Conservation (phyloP, 2,113 vertebrate species). For the Rhinopomastus cyanomelas region DNA sequence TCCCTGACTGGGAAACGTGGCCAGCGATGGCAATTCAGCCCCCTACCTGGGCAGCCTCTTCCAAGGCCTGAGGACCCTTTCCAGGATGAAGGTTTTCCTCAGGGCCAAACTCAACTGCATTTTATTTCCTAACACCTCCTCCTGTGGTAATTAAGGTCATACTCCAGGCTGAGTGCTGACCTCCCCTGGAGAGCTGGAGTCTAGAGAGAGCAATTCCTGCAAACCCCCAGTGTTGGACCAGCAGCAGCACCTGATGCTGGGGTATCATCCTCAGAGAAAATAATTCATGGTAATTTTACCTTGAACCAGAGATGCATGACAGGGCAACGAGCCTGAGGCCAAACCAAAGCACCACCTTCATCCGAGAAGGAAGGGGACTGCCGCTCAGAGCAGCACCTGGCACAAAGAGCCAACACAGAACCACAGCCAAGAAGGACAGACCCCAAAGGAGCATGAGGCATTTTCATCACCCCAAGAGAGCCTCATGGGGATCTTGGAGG, state of each 20-base stretch:
- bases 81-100: no score
- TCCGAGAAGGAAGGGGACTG: background rate
- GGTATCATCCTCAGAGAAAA: background rate
- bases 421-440: background rate
- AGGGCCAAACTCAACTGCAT: no score
- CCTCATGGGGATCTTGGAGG: background rate
- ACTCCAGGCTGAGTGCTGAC: background rate
- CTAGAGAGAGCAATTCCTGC: background rate
- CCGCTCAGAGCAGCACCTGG: background rate
- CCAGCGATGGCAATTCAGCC: no score
- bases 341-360: background rate
- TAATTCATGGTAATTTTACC: background rate
- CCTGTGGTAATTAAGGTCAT: background rate
- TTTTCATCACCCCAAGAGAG: background rate
- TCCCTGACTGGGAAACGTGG: no score
- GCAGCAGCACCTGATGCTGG: background rate
- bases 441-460: accelerated
- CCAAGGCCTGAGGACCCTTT: no score
- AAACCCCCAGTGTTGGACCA: background rate
- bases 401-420: background rate
- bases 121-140: background rate
- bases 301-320: background rate
- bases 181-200: background rate
- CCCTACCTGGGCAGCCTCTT: no score
- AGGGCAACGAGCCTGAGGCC: background rate